Conservation (phyloP, 2,113 vertebrate species). For the Martes martes region DNA sequence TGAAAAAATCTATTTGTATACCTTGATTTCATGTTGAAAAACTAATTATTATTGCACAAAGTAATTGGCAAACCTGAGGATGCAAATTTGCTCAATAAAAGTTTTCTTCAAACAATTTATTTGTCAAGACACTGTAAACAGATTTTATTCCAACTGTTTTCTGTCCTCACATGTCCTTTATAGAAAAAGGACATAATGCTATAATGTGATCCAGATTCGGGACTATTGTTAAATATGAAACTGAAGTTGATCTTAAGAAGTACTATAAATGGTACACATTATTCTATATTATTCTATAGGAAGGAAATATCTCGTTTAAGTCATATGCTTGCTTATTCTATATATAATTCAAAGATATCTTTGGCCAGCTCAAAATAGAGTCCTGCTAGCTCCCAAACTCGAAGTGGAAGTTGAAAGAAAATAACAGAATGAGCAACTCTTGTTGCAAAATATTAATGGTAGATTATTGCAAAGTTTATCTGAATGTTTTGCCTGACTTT, state of each 20-base stretch:
- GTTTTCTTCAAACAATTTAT: not conserved
- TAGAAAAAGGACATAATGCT: not conserved
- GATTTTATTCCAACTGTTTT: constrained; percentile 2
- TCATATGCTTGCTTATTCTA: constrained; percentile 38
- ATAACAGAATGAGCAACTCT: not conserved
- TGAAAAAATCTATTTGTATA: constrained; percentile 55
- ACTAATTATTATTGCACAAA: constrained; percentile 15
- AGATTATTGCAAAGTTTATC: constrained; percentile 3
- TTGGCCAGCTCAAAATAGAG: constrained; percentile 56
- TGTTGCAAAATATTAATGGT: not conserved
- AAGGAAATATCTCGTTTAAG: constrained; percentile 55
- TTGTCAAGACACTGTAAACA: not conserved
- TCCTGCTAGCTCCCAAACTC: constrained; percentile 24
- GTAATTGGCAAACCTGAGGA: not conserved
- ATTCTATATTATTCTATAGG: constrained; percentile 47
- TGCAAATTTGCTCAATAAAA: constrained; percentile 23
- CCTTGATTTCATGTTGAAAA: constrained; percentile 53
- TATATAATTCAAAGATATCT: constrained; percentile 58
- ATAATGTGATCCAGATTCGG: not conserved
- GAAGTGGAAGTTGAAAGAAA: constrained; percentile 23
- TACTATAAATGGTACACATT: constrained; percentile 44
- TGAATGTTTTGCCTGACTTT: not conserved
- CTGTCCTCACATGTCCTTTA: not conserved
- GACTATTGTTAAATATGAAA: constrained; percentile 23
- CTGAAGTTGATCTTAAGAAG: constrained; percentile 24